A percentile compares a stretch with the other conserved stretches of the same genome.
phyloP scores from a whole-genome alignment of 2,888 invertebrate species.

The Hylaea fasciaria region DNA sequence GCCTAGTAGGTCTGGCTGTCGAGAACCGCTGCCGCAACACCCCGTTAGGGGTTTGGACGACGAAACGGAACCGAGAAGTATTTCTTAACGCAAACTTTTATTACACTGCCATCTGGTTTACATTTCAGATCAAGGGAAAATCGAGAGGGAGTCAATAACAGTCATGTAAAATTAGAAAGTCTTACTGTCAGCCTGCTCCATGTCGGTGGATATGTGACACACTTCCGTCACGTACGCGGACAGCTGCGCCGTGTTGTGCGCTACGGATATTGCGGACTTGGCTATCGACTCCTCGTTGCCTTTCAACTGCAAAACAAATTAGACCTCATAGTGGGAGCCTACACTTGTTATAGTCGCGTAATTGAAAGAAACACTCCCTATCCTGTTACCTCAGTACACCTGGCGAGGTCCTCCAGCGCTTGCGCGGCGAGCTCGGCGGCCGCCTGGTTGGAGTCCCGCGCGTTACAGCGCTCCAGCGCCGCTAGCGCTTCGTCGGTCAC shows the following conservation, averaged over 20 bases:
- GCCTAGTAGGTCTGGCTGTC: too few relatives aligned
- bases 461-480: constrained; percentile 61
- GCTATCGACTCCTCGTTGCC: constrained; percentile 71
- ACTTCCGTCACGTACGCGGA: constrained; percentile 71
- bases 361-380: too few relatives aligned
- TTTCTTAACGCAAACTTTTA: too few relatives aligned
- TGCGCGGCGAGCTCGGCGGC: constrained; percentile 65
- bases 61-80: too few relatives aligned
- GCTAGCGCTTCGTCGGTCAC: constrained; percentile 65
- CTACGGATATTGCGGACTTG: constrained; percentile 63
- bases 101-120: too few relatives aligned
- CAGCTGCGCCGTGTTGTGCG: constrained; percentile 74
- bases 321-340: too few relatives aligned
- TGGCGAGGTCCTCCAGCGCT: constrained; percentile 65
- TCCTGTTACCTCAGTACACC: constrained; percentile 60
- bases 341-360: too few relatives aligned
- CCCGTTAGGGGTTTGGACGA: too few relatives aligned
- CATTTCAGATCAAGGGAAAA: too few relatives aligned
- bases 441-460: constrained; percentile 60
- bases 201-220: constrained; percentile 65
- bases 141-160: too few relatives aligned
- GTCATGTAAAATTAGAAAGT: constrained; percentile 18
- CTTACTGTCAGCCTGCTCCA: constrained; percentile 73
- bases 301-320: constrained; percentile 55
- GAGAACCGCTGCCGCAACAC: too few relatives aligned